Conservation (phyloP, 2,888 invertebrate genomes). For the Auanema freiburgensis region DNA sequence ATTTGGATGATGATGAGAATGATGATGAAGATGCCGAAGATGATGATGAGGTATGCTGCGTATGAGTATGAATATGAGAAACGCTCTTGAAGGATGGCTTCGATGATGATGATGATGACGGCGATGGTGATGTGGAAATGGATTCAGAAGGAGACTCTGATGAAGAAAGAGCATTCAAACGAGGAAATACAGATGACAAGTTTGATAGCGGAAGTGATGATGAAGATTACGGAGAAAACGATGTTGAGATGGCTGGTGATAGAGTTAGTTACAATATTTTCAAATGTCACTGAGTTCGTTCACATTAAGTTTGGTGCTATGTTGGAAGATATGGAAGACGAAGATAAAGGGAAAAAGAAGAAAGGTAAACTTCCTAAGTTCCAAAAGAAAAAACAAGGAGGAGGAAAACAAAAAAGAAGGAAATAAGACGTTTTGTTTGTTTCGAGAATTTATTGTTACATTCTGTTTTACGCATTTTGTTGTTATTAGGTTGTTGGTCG, state of each 20-base stretch:
- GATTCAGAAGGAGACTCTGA: conserved; percentile 25
- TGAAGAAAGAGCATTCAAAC: conserved; percentile 23
- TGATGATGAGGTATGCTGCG: conserved; percentile 18
- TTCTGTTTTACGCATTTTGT: too few relatives aligned
- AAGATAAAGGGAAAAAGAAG: conserved; percentile 25
- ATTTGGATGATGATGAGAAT: conserved; percentile 22
- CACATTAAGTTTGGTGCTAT: conserved; percentile 39
- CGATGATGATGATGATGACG: conserved; percentile 28
- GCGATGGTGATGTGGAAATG: conserved; percentile 29
- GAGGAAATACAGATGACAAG: conserved; percentile 1
- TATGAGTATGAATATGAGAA: too few relatives aligned
- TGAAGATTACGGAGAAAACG: conserved; percentile 33
- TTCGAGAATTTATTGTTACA: too few relatives aligned
- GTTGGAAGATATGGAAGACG: conserved; percentile 48
- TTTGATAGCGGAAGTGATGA: conserved; percentile 31
- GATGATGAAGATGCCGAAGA: conserved; percentile 34
- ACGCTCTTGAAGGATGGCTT: conserved; percentile 32
- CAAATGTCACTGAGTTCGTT: not conserved
- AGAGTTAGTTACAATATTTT: conserved; percentile 2
- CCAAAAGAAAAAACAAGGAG: too few relatives aligned
- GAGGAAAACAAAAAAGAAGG: too few relatives aligned
- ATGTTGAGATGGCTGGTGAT: conserved; percentile 29
- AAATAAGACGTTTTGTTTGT: too few relatives aligned
- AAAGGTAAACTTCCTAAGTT: not conserved
- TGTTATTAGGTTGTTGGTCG: too few relatives aligned